These are phyloP conservation scores for Tinamus major DNA, from an alignment of 2,797 vertebrate species.

Conservation along the genomic window DNA sequence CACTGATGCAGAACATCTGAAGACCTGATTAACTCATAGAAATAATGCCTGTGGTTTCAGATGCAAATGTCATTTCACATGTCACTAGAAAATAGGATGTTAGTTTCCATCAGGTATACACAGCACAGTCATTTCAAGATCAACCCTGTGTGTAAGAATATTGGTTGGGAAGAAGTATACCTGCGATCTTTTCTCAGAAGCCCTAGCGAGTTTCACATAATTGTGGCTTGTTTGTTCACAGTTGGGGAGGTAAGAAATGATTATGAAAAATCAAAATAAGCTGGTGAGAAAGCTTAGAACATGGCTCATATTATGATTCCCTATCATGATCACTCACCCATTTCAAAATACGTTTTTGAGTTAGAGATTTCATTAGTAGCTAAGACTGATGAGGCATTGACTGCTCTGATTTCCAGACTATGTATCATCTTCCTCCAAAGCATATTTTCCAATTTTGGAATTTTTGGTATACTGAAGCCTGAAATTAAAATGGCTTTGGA, in stretches of 20 bases:
- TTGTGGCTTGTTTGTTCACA: background rate
- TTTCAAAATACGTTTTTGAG: background rate
- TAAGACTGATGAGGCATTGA: background rate
- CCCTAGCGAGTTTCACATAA: background rate
- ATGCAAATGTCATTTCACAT: accelerated
- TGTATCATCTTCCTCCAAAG: accelerated
- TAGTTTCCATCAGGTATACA: background rate
- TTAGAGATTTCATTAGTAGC: background rate
- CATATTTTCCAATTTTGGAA: background rate
- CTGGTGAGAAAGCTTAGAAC: background rate
- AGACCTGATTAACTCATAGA: background rate
- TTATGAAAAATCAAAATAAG: background rate
- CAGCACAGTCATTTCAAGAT: background rate
- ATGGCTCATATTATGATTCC: background rate
- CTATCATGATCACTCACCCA: background rate
- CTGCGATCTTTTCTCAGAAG: background rate
- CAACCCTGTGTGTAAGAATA: background rate
- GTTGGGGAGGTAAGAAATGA: background rate
- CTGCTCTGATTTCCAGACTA: background rate
- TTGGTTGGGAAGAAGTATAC: background rate
- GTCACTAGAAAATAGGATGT: background rate
- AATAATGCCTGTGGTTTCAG: background rate
- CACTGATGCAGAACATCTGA: background rate
- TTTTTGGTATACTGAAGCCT: background rate
- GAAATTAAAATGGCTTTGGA: background rate